These are phyloP conservation scores for Tapera naevia DNA, from an alignment of 2,797 vertebrate genomes.

Conservation along the genomic window DNA sequence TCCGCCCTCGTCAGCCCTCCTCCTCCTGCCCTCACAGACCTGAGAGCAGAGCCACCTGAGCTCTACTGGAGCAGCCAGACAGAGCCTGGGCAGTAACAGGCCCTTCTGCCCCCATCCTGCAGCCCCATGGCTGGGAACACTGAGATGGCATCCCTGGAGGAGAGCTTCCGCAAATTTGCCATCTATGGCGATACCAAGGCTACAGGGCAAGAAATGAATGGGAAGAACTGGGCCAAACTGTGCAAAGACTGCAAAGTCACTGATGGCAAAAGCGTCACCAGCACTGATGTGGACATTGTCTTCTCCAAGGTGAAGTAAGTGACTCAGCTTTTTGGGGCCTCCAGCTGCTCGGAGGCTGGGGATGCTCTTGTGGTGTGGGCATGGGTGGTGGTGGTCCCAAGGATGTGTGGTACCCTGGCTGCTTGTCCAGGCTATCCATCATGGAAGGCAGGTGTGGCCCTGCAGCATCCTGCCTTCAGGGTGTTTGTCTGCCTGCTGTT, in stretches of 20 bases:
- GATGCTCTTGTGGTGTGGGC: background rate
- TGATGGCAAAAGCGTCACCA: conserved; percentile 85
- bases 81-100: background rate
- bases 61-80: background rate
- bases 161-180: conserved; percentile 90
- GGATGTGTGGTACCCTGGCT: background rate
- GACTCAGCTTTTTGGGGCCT: background rate
- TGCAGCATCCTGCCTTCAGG: fast-evolving
- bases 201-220: conserved; percentile 89
- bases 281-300: conserved; percentile 93
- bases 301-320: conserved; percentile 98
- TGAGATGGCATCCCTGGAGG: conserved; percentile 82
- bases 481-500: background rate
- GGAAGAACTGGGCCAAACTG: conserved; percentile 98
- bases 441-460: fast-evolving
- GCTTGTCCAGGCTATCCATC: background rate
- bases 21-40: background rate
- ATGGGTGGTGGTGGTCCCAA: background rate
- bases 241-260: conserved; percentile 95
- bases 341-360: fast-evolving
- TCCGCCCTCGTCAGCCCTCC: fast-evolving
- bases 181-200: conserved; percentile 92
- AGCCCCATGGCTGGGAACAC: conserved; percentile 85
- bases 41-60: background rate
- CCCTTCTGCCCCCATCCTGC: background rate